These are phyloP conservation scores for Neoitamus cyanurus DNA, from an alignment of 2,888 invertebrate genomes.

Conservation along the genomic window DNA sequence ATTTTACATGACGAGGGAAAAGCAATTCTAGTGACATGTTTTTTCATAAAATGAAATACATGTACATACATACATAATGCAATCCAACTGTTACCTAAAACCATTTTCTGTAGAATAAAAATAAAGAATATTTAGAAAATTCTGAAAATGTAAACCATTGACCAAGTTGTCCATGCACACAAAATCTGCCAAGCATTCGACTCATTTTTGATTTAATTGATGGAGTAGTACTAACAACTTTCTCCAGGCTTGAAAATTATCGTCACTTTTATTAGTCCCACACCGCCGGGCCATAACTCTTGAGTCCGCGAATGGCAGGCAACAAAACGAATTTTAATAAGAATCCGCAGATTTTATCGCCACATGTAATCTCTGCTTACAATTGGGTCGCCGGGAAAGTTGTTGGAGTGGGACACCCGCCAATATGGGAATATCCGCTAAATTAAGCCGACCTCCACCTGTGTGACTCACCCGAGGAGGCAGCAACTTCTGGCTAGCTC, in stretches of 20 bases:
- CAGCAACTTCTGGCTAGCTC: not conserved
- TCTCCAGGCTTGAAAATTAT: not conserved
- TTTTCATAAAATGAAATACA: too few species aligned
- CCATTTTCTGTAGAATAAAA: too few species aligned
- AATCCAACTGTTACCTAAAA: too few species aligned
- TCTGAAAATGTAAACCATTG: too few species aligned
- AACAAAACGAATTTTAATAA: not conserved
- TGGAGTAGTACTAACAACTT: not conserved
- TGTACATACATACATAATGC: too few species aligned
- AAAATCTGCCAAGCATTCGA: too few species aligned
- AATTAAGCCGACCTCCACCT: not conserved
- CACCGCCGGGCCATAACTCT: not conserved
- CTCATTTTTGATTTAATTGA: not conserved
- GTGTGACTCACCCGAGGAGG: not conserved
- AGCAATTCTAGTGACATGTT: too few species aligned
- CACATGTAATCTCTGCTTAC: not conserved
- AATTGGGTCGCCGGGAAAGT: not conserved
- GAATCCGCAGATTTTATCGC: not conserved
- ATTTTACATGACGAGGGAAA: too few species aligned
- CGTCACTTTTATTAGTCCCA: not conserved
- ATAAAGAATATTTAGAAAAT: too few species aligned
- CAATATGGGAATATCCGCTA: not conserved
- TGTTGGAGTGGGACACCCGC: not conserved
- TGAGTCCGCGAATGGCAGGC: not conserved
- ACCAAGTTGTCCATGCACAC: too few species aligned